Evolutionary conservation across 2,888 invertebrate genomes (phyloP), one percentile per base, ranked within the genome.

Genomic region (Dasysyrphus tricinctus): DNA sequence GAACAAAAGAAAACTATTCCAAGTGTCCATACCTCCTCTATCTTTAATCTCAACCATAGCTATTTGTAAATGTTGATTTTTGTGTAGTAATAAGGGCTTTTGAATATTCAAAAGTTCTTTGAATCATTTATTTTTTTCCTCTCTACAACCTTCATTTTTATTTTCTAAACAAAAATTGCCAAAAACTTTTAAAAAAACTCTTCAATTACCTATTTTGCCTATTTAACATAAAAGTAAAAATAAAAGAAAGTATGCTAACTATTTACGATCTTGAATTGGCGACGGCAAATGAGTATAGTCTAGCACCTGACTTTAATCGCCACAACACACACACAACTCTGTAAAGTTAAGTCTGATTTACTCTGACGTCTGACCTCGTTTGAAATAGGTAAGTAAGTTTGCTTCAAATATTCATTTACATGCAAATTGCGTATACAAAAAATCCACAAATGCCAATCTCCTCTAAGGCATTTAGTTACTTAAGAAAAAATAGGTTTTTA

Each of bases 361-460:
- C 2, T 57, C 34, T 57, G 16, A 57, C 29, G 14, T 34, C 29
- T 67, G 49, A 67, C 65, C 65, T 67, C 49, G 34, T 47, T 49
- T 34, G 3, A 47, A 49, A 49, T 49, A 49, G 14, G 2, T 5
- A 4, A 3, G 24, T 34, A 34, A 16, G 5, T 32, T 56, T 37
- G 16, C 32, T 29, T n/a, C 9, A 44, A 65, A 16, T 47, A 6
- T 67, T 49, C 49, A 67, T 67, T 67, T 49, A 19, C 6, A 67
- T 67, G 65, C 34, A 67, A 67, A 67, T 67, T 67, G 49, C 49
- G 34, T 67, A 34, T 67, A 34, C 11, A 47, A 9, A 44, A 19
- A 49, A 24, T 12, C 11, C 3, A 32, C n/a, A 49, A 67, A 67
- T 67, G 65, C 34, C 49, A 67, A 49, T 67, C 34, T 34, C 47